Percentiles rank a stretch among this genome's conserved stretches.
Conservation (phyloP, 2,113 vertebrate species). For the Condylura cristata region DNA sequence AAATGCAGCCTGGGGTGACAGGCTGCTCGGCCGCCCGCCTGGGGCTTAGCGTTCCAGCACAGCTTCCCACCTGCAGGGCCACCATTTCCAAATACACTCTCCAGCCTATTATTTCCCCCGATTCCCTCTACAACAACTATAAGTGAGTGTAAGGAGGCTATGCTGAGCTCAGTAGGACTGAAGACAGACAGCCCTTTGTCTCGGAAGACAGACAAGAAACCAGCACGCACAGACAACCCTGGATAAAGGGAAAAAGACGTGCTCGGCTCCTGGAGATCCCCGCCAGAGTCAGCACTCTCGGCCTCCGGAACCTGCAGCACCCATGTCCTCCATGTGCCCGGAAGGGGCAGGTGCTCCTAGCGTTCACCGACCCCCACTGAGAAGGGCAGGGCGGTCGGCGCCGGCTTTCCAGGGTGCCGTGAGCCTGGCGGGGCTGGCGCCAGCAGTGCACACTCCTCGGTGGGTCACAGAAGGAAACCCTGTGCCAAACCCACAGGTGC, state of each 20-base stretch:
- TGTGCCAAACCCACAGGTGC: rapidly evolving
- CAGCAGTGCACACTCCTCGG: rapidly evolving
- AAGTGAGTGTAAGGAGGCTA: neutral
- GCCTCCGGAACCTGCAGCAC: too few species aligned
- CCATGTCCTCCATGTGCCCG: neutral
- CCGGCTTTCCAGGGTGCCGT: neutral
- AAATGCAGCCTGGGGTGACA: rapidly evolving
- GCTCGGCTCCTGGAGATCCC: neutral
- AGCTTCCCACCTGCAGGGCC: neutral
- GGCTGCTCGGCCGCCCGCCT: rapidly evolving
- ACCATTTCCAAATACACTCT: neutral
- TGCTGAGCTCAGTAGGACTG: neutral
- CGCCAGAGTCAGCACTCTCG: rapidly evolving
- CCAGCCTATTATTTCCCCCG: neutral
- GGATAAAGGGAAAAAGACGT: neutral
- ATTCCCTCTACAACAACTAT: neutral
- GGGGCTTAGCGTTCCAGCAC: rapidly evolving
- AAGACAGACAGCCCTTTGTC: neutral
- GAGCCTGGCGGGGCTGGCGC: neutral
- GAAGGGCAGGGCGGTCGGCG: neutral
- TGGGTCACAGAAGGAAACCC: rapidly evolving
- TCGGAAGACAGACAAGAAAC: neutral
- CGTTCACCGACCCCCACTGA: neutral
- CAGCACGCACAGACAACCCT: too few species aligned
- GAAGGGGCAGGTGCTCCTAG: neutral